Evolutionary conservation across 2,888 invertebrate genomes (phyloP).

Genomic region (Cephus spinipes): DNA sequence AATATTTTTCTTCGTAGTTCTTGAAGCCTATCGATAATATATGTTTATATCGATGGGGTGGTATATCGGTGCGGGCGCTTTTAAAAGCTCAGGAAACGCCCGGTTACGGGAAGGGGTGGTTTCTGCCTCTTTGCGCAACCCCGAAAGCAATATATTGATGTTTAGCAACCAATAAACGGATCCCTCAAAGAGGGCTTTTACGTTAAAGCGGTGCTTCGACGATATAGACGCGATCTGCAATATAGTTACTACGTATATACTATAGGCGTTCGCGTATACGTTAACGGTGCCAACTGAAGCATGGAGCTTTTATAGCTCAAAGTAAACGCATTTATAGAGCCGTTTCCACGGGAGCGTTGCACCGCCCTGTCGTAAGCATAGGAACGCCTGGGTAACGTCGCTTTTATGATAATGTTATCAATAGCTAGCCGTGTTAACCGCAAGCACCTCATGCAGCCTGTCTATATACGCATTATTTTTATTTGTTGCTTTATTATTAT

Average conservation of each 20-base stretch:
- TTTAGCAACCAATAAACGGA: slow-evolving; percentile 67
- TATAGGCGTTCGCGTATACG: slow-evolving; percentile 32
- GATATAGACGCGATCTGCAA: background rate
- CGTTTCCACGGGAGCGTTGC: slow-evolving; percentile 39
- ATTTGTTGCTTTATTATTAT: background rate
- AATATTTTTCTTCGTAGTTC: slow-evolving; percentile 31
- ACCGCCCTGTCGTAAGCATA: slow-evolving; percentile 13
- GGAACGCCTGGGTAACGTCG: slow-evolving; percentile 52
- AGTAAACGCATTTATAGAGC: slow-evolving; percentile 64
- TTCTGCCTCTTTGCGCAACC: slow-evolving; percentile 48
- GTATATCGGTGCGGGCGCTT: slow-evolving; percentile 36
- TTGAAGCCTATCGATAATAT: background rate
- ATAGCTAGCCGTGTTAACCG: slow-evolving; percentile 35
- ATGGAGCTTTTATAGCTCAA: slow-evolving; percentile 62
- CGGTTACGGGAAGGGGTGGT: background rate
- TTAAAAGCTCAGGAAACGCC: slow-evolving; percentile 55
- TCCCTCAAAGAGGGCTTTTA: slow-evolving; percentile 66
- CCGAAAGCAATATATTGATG: slow-evolving; percentile 66
- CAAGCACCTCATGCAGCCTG: background rate
- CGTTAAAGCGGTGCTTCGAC: slow-evolving; percentile 60
- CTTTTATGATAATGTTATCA: slow-evolving; percentile 63
- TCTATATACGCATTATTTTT: background rate
- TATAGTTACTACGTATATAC: slow-evolving; percentile 2
- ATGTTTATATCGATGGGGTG: background rate
- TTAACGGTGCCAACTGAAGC: slow-evolving; percentile 55